These are phyloP conservation scores for Lycia hirtaria DNA, from an alignment of 2,888 invertebrate genomes.

Conservation along the genomic window DNA sequence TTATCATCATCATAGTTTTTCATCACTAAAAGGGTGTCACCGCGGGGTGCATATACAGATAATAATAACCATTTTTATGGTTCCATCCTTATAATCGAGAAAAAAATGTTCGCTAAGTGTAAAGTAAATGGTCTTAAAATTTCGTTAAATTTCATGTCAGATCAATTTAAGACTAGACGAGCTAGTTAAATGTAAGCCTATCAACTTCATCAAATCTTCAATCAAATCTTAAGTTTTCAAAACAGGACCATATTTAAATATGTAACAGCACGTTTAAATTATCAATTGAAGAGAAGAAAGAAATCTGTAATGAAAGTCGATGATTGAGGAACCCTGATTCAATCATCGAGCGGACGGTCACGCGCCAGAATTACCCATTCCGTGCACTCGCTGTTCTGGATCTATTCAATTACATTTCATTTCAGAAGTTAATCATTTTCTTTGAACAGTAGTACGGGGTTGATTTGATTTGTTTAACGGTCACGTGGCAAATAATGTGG, in stretches of 20 bases:
- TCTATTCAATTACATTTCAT: conserved; percentile 27
- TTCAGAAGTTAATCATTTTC: conserved; percentile 22
- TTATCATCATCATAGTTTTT: no score
- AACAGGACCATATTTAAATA: background rate
- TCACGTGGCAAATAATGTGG: background rate
- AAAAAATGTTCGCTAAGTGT: no score
- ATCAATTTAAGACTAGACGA: no score
- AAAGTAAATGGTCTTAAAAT: no score
- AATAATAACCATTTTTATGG: no score
- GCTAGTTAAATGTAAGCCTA: no score
- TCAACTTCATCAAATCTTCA: no score
- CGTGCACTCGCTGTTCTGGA: conserved; percentile 13
- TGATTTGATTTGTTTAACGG: conserved; percentile 4
- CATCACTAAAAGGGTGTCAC: no score
- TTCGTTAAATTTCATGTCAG: no score
- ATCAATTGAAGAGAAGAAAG: background rate
- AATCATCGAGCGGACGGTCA: conserved; percentile 23
- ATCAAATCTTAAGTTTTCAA: no score
- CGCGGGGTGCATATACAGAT: no score
- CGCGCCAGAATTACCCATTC: conserved; percentile 21
- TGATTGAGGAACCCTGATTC: conserved; percentile 18
- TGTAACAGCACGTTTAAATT: background rate
- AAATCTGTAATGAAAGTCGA: conserved; percentile 13
- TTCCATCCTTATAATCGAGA: no score
- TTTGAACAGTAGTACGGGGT: background rate